These are phyloP conservation scores for Menidia menidia DNA, from an alignment of 2,797 vertebrate genomes.

Conservation along the genomic window DNA sequence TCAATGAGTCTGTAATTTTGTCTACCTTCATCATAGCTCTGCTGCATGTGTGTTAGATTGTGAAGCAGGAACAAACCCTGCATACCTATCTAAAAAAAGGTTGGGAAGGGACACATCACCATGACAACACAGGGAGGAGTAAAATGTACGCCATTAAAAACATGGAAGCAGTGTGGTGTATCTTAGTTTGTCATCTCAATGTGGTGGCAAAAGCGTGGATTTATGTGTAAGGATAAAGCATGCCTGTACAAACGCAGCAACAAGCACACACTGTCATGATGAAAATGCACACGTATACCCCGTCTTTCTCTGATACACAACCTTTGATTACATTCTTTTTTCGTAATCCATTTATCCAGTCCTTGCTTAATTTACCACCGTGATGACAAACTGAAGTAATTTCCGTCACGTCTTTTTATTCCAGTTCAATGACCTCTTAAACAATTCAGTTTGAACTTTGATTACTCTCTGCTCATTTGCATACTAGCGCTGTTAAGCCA, in stretches of 20 bases:
- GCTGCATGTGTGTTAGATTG: conserved; percentile 71
- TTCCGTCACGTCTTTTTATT: conserved; percentile 79
- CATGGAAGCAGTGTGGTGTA: conserved; percentile 66
- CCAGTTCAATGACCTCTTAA: conserved; percentile 82
- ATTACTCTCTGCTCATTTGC: conserved; percentile 81
- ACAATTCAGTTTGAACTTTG: conserved; percentile 80
- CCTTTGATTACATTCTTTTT: conserved; percentile 37
- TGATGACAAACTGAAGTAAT: conserved; percentile 79
- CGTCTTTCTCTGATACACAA: conserved; percentile 18
- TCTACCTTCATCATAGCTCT: conserved; percentile 42
- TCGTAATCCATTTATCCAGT: conserved; percentile 76
- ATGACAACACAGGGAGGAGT: conserved; percentile 81
- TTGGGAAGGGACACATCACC: conserved; percentile 79
- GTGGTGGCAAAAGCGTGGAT: conserved; percentile 23
- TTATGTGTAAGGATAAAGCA: conserved; percentile 20
- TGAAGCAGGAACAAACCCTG: conserved; percentile 69
- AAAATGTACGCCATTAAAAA: conserved; percentile 71
- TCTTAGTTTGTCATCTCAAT: conserved; percentile 46
- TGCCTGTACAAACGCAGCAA: background rate
- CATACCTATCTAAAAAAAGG: conserved; percentile 79
- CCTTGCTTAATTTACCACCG: conserved; percentile 75
- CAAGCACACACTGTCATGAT: background rate
- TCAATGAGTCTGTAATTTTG: conserved; percentile 26
- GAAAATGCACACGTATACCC: conserved; percentile 8
- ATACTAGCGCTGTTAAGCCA: conserved; percentile 67